Evolutionary conservation across 1,140 invertebrate genomes (phyloP), one percentile per base, ranked within the genome.

Genomic region (Sesamia nonagrioides): DNA sequence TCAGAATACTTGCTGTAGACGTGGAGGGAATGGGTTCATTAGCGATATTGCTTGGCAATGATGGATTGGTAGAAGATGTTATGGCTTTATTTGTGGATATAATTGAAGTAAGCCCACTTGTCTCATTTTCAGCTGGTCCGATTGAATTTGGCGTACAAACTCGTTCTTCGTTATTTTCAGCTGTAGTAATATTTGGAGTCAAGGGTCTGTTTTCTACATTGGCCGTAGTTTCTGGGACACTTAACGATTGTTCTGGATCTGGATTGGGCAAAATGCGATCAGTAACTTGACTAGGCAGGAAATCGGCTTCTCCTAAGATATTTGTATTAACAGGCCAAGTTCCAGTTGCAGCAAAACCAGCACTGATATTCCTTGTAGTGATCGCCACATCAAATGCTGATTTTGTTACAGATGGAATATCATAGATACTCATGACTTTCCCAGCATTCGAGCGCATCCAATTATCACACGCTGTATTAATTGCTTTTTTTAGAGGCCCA

Each of bases 401-500:
- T 66, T 50, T 63, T 58, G 15, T 33, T 42, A 58, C 58, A 40
- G 35, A 48, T 35, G 63, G 63, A 33, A 68, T 68, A 48, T 68
- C 63, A 58, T 58, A 69, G 13, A 69, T 50, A 5, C 3, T 48
- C 45, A 72, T 54, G 3, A 75, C 61, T 69, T 89, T 90, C 5
- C 90, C 91, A 56, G 89, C 83, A 81, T 95, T 86, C 21, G 42
- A 15, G 0, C 78, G 63, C 84, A 92, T 81, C 91, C 90, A 89
- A 73, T 78, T 56, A 76, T 85, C 82, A 17, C 75, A 75, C 61
- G 78, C 91, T 52, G 76, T 77, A 71, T 89, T 87, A 37, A 87
- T 79, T 69, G 80, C 81, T 54, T 75, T 82, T 83, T 95, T 95
- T 11, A 95, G 89, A 52, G 93, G 86, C 0, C 85, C 85, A 86